These are phyloP conservation scores for Harpagus bidentatus DNA, from an alignment of 2,113 vertebrate species.

Conservation along the genomic window DNA sequence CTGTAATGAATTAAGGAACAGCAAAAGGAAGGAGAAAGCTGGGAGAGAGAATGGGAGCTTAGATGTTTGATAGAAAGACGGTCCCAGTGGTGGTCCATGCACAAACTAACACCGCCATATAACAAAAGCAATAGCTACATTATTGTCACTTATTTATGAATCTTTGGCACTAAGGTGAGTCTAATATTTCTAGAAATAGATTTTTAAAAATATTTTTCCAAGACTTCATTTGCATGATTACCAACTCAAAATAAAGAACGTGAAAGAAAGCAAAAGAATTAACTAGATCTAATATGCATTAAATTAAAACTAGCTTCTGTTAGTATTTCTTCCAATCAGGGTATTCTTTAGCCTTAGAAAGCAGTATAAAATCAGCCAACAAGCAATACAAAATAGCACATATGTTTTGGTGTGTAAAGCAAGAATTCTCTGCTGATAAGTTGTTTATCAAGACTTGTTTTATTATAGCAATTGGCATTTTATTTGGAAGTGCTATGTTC, in stretches of 20 bases:
- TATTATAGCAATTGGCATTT: not conserved
- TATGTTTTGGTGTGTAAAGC: not conserved
- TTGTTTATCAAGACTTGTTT: not conserved
- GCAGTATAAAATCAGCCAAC: not conserved
- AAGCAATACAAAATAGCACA: not conserved
- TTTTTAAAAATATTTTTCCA: not conserved
- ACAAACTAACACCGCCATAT: not conserved
- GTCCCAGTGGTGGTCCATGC: not conserved
- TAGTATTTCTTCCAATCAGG: not conserved
- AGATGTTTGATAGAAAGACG: not conserved
- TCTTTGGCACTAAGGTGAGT: not conserved
- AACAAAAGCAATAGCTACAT: not conserved
- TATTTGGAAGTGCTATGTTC: not conserved
- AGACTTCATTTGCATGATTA: not conserved
- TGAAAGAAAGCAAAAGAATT: not conserved
- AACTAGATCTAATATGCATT: not conserved
- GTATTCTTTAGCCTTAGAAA: not conserved
- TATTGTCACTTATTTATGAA: not conserved
- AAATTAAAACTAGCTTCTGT: not conserved
- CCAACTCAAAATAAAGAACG: not conserved
- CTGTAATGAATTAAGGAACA: not conserved
- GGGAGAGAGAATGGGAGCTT: not conserved
- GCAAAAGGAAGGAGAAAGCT: not conserved
- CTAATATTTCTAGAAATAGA: not conserved
- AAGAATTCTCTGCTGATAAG: not conserved